Evolutionary conservation across 2,113 vertebrate genomes (phyloP).

Genomic region (Crocuta crocuta): DNA sequence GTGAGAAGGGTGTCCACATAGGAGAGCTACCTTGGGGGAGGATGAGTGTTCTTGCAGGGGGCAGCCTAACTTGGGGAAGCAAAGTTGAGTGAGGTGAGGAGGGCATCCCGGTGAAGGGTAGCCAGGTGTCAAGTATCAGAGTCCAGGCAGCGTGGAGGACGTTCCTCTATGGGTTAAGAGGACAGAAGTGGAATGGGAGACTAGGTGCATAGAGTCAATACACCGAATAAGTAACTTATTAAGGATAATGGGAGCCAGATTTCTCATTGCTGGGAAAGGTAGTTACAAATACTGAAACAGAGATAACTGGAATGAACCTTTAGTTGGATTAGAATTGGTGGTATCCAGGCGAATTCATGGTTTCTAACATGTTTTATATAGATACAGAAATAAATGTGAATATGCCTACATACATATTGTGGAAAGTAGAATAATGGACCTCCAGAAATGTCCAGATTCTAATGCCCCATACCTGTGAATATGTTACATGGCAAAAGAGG

Average conservation of each 20-base stretch:
- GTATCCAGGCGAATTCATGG: not conserved
- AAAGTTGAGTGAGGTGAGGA: not conserved
- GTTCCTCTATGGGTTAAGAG: not conserved
- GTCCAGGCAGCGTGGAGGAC: not conserved
- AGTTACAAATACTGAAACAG: not conserved
- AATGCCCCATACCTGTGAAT: not conserved
- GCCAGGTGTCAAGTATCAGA: not conserved
- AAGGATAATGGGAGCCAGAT: not conserved
- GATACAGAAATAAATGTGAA: not conserved
- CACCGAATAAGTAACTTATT: slow-evolving; percentile 12
- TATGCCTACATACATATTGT: not conserved
- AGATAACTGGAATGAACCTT: not conserved
- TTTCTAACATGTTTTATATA: not conserved
- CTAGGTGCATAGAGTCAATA: not conserved
- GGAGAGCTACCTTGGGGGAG: not conserved
- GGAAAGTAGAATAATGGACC: not conserved
- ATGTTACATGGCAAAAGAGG: not conserved
- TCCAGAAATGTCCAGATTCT: not conserved
- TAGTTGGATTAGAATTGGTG: not conserved
- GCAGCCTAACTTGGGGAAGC: not conserved
- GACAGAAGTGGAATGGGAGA: not conserved
- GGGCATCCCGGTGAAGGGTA: not conserved
- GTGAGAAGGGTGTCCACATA: not conserved
- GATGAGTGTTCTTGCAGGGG: not conserved
- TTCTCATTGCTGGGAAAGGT: not conserved